Conservation (phyloP, 2,888 invertebrate species). For the Himalopsyche tibetana region DNA sequence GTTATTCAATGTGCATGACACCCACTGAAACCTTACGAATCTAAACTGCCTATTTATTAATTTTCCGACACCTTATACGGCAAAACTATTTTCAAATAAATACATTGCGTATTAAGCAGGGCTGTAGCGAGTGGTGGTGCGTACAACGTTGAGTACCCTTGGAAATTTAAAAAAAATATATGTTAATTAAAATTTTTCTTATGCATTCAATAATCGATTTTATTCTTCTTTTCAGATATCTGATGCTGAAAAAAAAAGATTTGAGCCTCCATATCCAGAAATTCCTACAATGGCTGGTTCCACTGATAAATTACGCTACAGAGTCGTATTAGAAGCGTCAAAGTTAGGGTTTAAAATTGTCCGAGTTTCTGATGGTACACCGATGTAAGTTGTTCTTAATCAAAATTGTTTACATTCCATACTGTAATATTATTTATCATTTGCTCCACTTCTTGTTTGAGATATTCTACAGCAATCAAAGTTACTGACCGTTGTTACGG, state of each 20-base stretch:
- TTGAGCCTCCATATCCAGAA: conserved; percentile 83
- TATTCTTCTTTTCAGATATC: conserved; percentile 71
- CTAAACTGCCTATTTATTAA: too few species aligned
- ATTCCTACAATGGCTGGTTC: conserved; percentile 76
- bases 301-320: conserved; percentile 75
- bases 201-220: not conserved
- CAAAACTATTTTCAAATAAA: too few species aligned
- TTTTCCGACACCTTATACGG: too few species aligned
- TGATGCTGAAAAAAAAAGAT: conserved; percentile 76
- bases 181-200: not conserved
- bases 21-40: too few species aligned
- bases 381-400: conserved; percentile 73
- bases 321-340: conserved; percentile 76
- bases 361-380: conserved; percentile 75
- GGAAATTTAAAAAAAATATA: too few species aligned
- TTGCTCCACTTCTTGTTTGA: not conserved
- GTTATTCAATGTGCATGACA: too few species aligned
- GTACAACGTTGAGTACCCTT: too few species aligned
- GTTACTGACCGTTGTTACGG: not conserved
- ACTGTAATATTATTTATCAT: conserved; percentile 6
- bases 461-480: not conserved
- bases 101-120: too few species aligned
- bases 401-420: conserved; percentile 35
- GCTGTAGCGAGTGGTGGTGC: too few species aligned
- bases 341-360: conserved; percentile 81